Conservation (phyloP, 2,797 vertebrate species). For the Megalops cyprinoides region DNA sequence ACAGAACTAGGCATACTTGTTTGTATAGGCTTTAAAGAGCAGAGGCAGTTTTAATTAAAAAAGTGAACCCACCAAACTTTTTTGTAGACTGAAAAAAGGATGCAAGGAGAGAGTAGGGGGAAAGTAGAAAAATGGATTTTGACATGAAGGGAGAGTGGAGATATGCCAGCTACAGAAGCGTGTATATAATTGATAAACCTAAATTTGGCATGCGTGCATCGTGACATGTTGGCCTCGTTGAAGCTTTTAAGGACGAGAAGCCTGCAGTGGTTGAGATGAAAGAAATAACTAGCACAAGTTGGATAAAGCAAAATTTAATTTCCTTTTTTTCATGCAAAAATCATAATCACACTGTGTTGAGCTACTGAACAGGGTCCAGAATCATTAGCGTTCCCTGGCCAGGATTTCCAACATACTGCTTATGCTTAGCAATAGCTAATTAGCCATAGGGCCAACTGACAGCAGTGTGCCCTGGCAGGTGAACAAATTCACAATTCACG, state of each 20-base stretch:
- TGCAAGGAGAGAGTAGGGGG: conserved; percentile 65
- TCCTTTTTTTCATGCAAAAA: not conserved
- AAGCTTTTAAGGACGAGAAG: not conserved
- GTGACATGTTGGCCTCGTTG: not conserved
- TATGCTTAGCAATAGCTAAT: no score
- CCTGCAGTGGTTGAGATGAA: not conserved
- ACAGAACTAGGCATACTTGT: conserved; percentile 31
- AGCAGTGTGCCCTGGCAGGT: no score
- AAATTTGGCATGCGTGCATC: not conserved
- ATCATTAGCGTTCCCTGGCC: no score
- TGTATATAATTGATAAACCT: not conserved
- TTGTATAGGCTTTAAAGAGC: conserved; percentile 59
- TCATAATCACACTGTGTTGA: not conserved
- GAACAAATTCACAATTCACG: no score
- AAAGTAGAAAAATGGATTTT: conserved; percentile 66
- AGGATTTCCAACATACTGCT: no score
- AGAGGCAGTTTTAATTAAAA: conserved; percentile 62
- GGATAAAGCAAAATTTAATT: not conserved
- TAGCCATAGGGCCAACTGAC: no score
- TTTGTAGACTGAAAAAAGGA: conserved; percentile 59
- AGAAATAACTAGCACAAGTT: not conserved
- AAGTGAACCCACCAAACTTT: conserved; percentile 62
- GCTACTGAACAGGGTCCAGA: not conserved
- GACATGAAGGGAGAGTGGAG: conserved; percentile 64
- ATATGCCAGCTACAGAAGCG: conserved; percentile 8